Conservation (phyloP, 2,797 vertebrate species). For the Tragelaphus eurycerus region DNA sequence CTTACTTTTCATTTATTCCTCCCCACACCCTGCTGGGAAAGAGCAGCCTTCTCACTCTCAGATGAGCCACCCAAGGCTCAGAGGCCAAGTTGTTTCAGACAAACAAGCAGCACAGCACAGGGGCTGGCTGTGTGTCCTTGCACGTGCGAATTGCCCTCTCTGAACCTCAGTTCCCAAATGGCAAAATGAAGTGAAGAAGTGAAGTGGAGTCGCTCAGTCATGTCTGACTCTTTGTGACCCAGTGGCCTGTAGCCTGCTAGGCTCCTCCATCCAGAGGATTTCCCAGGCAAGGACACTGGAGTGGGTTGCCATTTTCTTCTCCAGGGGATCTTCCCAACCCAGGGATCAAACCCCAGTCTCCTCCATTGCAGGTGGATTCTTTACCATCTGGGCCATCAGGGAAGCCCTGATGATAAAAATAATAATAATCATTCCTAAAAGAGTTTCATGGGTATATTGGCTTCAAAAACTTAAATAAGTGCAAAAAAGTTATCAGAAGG, state of each 20-base stretch:
- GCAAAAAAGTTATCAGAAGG: neutral
- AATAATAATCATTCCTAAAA: neutral
- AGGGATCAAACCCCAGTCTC: neutral
- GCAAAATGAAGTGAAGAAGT: neutral
- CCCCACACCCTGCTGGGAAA: neutral
- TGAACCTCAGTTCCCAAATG: neutral
- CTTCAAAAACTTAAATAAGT: neutral
- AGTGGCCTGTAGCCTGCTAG: neutral
- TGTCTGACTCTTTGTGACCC: neutral
- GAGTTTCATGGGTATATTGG: neutral
- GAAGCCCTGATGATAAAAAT: neutral
- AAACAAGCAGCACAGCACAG: neutral
- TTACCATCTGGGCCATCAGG: neutral
- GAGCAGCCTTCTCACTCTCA: rapidly evolving
- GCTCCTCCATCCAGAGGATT: neutral
- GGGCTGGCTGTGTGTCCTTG: neutral
- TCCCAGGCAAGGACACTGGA: neutral
- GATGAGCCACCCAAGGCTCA: neutral
- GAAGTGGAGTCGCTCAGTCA: neutral
- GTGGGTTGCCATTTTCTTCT: neutral
- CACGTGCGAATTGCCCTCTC: neutral
- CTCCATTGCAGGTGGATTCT: neutral
- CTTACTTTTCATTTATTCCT: neutral
- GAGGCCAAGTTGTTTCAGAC: neutral
- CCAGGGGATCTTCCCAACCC: neutral